phyloP scores from a whole-genome alignment of 2,797 vertebrate genomes.

The Uromys caudimaculatus region DNA sequence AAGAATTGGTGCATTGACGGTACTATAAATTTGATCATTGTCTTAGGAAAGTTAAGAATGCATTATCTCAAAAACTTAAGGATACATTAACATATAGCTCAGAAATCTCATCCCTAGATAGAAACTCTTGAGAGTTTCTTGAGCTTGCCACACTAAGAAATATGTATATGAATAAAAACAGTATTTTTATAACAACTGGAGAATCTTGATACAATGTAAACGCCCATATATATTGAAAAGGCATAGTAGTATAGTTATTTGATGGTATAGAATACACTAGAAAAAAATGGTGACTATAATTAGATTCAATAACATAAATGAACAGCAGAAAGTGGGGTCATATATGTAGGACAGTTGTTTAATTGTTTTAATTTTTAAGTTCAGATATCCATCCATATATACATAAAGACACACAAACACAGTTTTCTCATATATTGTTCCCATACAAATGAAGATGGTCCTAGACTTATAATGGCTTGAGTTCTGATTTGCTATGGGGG shows the following conservation, averaged over 20 bases:
- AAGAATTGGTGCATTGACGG: not conserved
- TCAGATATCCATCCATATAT: not conserved
- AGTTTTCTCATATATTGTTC: not conserved
- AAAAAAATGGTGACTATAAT: not conserved
- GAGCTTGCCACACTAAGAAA: not conserved
- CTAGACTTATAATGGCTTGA: not conserved
- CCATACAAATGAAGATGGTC: not conserved
- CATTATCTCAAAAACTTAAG: conserved; percentile 3
- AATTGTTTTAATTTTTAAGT: not conserved
- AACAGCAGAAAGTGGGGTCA: not conserved
- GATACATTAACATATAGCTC: not conserved
- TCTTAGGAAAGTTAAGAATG: not conserved
- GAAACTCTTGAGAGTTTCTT: not conserved
- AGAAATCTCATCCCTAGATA: not conserved
- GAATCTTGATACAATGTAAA: not conserved
- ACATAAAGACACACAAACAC: not conserved
- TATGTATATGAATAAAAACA: not conserved
- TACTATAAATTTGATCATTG: not conserved
- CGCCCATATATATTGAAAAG: not conserved
- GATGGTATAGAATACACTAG: not conserved
- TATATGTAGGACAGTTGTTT: not conserved
- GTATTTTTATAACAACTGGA: not conserved
- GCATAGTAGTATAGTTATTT: not conserved
- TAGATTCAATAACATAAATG: not conserved
- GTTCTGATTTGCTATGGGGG: not conserved